Evolutionary conservation across 2,888 invertebrate species (phyloP).

Genomic region (Phaonia tiefii): DNA sequence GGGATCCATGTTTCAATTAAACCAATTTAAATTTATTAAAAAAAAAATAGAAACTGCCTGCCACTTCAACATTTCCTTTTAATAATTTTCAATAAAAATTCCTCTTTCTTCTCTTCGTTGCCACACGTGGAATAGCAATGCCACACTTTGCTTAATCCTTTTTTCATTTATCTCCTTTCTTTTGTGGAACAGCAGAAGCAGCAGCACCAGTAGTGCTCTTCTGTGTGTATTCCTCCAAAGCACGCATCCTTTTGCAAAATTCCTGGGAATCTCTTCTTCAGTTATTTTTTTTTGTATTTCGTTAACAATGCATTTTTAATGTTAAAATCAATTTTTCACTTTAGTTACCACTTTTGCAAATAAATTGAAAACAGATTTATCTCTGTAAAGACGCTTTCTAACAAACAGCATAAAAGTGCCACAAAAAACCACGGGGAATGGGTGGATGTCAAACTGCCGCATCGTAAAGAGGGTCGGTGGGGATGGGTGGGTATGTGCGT

Average conservation of each 20-base stretch:
- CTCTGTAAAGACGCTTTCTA: slow-evolving; percentile 36
- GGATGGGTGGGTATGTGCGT: background rate
- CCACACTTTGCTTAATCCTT: slow-evolving; percentile 15
- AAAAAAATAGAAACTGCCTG: background rate
- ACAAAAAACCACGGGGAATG: background rate
- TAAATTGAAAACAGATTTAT: slow-evolving; percentile 66
- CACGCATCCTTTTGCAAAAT: background rate
- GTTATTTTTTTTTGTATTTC: too few species aligned
- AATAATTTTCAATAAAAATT: slow-evolving; percentile 10
- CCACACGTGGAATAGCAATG: slow-evolving; percentile 1
- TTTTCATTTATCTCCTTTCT: slow-evolving; percentile 1
- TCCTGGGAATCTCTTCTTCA: background rate
- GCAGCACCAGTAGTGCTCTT: background rate
- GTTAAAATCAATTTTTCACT: slow-evolving; percentile 62
- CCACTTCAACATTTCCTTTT: slow-evolving; percentile 1
- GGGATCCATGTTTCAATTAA: slow-evolving; percentile 7
- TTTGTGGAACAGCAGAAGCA: background rate
- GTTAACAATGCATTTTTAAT: slow-evolving; percentile 58
- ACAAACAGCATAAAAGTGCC: background rate
- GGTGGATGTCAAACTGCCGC: background rate
- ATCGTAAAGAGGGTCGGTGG: background rate
- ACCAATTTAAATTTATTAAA: slow-evolving; percentile 7
- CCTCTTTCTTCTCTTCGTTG: background rate
- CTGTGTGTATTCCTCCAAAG: background rate
- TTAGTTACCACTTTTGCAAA: slow-evolving; percentile 54